Evolutionary conservation across 2,888 invertebrate species (phyloP), one percentile per base, ranked within the genome.

Genomic region (Stenodera caucasica): DNA sequence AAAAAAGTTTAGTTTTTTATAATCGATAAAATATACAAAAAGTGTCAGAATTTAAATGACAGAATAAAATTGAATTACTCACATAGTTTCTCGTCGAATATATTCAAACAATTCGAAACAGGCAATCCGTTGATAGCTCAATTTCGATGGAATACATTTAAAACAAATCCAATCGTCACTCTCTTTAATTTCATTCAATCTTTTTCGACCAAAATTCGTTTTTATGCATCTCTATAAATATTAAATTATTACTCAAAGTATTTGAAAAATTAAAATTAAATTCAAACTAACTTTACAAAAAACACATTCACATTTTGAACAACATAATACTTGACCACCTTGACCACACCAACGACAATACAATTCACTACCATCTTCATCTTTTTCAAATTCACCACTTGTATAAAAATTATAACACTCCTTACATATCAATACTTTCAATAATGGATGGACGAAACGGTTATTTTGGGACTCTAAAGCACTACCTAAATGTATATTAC

Each of bases 291-390:
- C 86, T 77, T 86, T 88, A 78, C 90, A 90, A 77, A 90, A 90
- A 0, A 90, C 90, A 80, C 84, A 88, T 52, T 88, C 86, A 66
- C 92, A 92, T 64, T 85, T 85, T 1, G 91, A 87, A 73, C 92
- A 92, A 74, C 91, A 92, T 72, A 90, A 88, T 0, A 92, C 89
- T 78, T 80, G 77, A 0, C 81, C 81, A 30, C 84, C 92, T 77
- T 92, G 91, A 0, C 91, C 92, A 74, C 92, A 92, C 92, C 91
- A 92, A 53, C 91, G 84, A 70, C 92, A 92, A 73, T 91, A 92
- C 63, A 92, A 80, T 76, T 92, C 92, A 14, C 91, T 91, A 23
- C 90, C 90, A 81, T 92, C 92, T 77, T 91, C 91, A 53, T 91
- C 91, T 80, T 90, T 90, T 61, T 90, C 90, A 77, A 92, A 92